These are phyloP conservation scores for Bicyclus anynana DNA, from an alignment of 1,140 invertebrate genomes.

Conservation along the genomic window DNA sequence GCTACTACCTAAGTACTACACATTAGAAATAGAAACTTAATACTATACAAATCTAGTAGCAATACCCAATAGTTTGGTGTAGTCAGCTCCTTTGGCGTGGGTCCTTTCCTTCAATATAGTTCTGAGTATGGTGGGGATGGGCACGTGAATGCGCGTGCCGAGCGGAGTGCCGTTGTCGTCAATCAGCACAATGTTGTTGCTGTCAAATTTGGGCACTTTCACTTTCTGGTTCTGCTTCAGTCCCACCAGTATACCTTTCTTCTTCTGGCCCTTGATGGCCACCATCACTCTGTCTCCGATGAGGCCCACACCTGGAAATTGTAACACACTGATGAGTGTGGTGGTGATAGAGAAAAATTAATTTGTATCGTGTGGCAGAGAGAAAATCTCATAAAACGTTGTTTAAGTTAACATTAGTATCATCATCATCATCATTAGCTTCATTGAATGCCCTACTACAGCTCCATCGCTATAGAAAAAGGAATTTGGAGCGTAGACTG, in stretches of 20 bases:
- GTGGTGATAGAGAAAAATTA: too few species aligned
- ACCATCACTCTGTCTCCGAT: constrained; percentile 93
- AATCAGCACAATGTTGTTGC: constrained; percentile 97
- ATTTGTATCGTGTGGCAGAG: too few species aligned
- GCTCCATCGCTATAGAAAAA: too few species aligned
- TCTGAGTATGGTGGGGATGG: constrained; percentile 94
- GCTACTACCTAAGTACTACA: not conserved
- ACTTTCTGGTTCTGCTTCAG: constrained; percentile 89
- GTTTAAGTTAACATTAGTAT: too few species aligned
- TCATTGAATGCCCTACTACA: too few species aligned
- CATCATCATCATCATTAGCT: too few species aligned
- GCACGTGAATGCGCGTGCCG: constrained; percentile 95
- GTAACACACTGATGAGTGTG: too few species aligned
- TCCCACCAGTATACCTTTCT: constrained; percentile 96
- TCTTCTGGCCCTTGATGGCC: constrained; percentile 98
- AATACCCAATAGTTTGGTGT: constrained; percentile 96
- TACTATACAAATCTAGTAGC: constrained; percentile 94
- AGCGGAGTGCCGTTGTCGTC: constrained; percentile 96
- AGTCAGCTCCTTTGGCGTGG: constrained; percentile 91
- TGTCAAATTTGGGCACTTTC: constrained; percentile 95
- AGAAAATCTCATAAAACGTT: too few species aligned
- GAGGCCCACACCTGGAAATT: constrained; percentile 61
- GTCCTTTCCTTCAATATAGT: constrained; percentile 91
- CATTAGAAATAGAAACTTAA: constrained; percentile 8
- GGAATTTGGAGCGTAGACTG: too few species aligned